Conservation (phyloP, 2,797 vertebrate genomes). For the Chaetophractus vellerosus region DNA sequence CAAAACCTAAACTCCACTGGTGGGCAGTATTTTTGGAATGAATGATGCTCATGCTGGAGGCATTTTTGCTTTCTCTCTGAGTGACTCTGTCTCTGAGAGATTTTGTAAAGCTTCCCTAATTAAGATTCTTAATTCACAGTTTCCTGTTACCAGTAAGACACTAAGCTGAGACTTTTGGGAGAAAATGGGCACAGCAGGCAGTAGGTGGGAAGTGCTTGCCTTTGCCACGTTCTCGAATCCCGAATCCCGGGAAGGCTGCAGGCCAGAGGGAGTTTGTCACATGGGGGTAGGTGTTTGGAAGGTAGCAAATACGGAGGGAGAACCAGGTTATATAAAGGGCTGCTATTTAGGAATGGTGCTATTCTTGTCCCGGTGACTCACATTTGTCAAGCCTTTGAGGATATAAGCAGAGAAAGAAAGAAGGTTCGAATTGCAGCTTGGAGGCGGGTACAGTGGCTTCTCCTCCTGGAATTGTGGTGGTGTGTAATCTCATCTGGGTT, state of each 20-base stretch:
- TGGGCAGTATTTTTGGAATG: neutral
- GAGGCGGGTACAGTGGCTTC: neutral
- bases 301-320: neutral
- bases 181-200: neutral
- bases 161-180: neutral
- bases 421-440: neutral
- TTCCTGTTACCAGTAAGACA: constrained; percentile 20
- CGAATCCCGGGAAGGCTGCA: neutral
- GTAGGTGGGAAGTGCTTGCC: neutral
- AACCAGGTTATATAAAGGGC: neutral
- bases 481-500: neutral
- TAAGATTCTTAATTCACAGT: neutral
- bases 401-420: neutral
- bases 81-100: constrained; percentile 19
- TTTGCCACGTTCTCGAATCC: neutral
- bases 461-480: too few species aligned
- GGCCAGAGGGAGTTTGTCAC: neutral
- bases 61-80: neutral
- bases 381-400: constrained; percentile 9
- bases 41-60: neutral
- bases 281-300: neutral
- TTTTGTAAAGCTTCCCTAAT: neutral
- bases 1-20: neutral
- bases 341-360: constrained; percentile 61
- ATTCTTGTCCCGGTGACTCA: constrained; percentile 66